phyloP scores from a whole-genome alignment of 2,888 invertebrate genomes.

The Trissolcus japonicus region DNA sequence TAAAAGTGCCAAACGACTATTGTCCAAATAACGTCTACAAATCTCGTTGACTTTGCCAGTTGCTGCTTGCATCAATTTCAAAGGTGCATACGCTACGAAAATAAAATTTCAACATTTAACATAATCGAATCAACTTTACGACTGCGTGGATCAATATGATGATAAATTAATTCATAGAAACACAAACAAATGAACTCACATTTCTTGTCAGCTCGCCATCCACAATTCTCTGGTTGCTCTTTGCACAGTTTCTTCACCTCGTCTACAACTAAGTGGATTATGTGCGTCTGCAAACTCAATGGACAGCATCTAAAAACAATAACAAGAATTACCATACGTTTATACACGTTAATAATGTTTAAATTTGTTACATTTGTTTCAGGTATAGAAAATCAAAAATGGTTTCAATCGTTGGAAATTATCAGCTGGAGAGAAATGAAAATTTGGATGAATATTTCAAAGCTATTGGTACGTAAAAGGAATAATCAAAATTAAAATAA shows the following conservation, averaged over 20 bases:
- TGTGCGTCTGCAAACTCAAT: constrained; percentile 81
- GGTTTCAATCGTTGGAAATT: constrained; percentile 80
- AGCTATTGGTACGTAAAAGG: constrained; percentile 78
- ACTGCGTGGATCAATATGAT: not conserved
- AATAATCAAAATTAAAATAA: not conserved
- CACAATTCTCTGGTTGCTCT: constrained; percentile 81
- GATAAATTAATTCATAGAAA: no score
- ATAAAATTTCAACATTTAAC: not conserved
- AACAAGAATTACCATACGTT: not conserved
- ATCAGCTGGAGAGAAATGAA: constrained; percentile 82
- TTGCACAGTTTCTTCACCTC: constrained; percentile 82
- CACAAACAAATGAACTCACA: constrained; percentile 76
- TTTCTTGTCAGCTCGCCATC: constrained; percentile 80
- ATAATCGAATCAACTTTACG: not conserved
- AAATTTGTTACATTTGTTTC: not conserved
- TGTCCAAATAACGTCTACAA: constrained; percentile 83
- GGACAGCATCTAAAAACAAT: constrained; percentile 83
- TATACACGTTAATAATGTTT: not conserved
- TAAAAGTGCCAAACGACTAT: constrained; percentile 82
- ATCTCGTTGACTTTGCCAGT: constrained; percentile 84
- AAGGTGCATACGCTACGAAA: constrained; percentile 82
- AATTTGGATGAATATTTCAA: constrained; percentile 82
- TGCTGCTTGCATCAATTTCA: constrained; percentile 86
- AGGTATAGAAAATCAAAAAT: constrained; percentile 67
- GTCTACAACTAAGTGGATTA: constrained; percentile 82